Evolutionary conservation across 1,140 invertebrate genomes (phyloP), one percentile per base, ranked within the genome.

Genomic region (Nixonia krombeini): DNA sequence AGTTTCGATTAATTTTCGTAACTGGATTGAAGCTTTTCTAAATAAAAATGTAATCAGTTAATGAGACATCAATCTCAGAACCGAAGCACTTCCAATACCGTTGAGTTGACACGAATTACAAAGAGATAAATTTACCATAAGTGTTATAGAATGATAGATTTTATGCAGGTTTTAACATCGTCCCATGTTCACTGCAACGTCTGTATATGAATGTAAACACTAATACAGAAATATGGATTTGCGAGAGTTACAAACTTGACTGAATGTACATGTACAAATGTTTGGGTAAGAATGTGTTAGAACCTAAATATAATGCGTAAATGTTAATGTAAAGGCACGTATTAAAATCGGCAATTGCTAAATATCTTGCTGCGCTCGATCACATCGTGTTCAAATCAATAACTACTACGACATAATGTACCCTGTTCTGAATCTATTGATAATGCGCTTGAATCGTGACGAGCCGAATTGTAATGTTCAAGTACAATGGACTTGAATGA

Each of bases 321-420:
- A 66, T 40, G 28, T 40, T 58, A 49, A 45, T 17, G 23, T 56
- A 59, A 50, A 61, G 64, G 25, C 70, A 49, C 21, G 6, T 21
- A 21, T 21, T 21, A 21, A 31, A 31, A 31, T 31, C 29, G 29
- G 8, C 8, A 31, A 31, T 31, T 12, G 8, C 29, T 2, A 8
- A 31, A 31, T 9, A 21, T 21, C 6, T 6, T 21, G 2, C 21
- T 6, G 21, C 6, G 21, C 2, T 21, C 2, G 6, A 21, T 21
- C 6, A 3, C 6, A 3, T 21, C 21, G 21, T 6, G 6, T 21
- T 21, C 6, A 6, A 6, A 21, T 21, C 6, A 3, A 6, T 21
- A 21, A 21, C 21, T 2, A 21, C 21, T 2, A 21, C 21, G 6
- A 21, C 21, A 21, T 3, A 21, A 6, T 6, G 6, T 6, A 21